Evolutionary conservation across 2,797 vertebrate species (phyloP), one percentile per base, ranked within the genome.

Genomic region (Liparis tanakae): DNA sequence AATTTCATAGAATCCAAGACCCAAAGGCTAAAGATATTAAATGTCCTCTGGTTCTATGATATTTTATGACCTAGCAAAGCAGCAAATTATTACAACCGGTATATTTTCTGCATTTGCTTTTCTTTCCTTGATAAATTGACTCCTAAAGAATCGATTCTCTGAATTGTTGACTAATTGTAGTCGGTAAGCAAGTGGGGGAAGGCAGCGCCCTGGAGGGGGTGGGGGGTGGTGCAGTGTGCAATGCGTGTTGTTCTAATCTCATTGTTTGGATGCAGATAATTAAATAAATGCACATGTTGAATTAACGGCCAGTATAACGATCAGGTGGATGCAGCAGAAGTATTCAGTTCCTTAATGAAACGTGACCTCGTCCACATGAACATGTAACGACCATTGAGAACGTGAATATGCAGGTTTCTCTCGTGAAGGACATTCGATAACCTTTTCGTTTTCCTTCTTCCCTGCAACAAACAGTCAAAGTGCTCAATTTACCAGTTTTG

Each of bases 401-500:
- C 5, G 1, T 43, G 33, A 62, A 48, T 48, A 34, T 56, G 46
- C 14, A 18, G 4, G n/a, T 65, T 33, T 48, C 9, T 43, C 8
- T 20, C 2, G n/a, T 54, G 62, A 76, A 61, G 67, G 68, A 43
- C 70, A 20, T 57, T 76, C 12, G 71, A 17, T 51, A 69, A 58
- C 56, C 60, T 68, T 64, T 71, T 13, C 2, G n/a, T 22, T 51
- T 12, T 20, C 20, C 10, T 4, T 18, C 15, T 6, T 56, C 17
- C 56, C 61, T 64, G 14, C 66, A 39, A 56, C 68, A 67, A 33
- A 60, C 59, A 69, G 55, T 36, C 57, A 20, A 34, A 68, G 22
- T 36, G 70, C 72, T 81, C 64, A 22, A 86, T 79, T 84, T 81
- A 64, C 60, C 73, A 22, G 43, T 58, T 37, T 67, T 10, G 20